Percentiles rank a stretch among this genome's conserved stretches.
These are phyloP conservation scores for Bucorvus abyssinicus DNA, from an alignment of 2,797 vertebrate genomes.

Conservation along the genomic window DNA sequence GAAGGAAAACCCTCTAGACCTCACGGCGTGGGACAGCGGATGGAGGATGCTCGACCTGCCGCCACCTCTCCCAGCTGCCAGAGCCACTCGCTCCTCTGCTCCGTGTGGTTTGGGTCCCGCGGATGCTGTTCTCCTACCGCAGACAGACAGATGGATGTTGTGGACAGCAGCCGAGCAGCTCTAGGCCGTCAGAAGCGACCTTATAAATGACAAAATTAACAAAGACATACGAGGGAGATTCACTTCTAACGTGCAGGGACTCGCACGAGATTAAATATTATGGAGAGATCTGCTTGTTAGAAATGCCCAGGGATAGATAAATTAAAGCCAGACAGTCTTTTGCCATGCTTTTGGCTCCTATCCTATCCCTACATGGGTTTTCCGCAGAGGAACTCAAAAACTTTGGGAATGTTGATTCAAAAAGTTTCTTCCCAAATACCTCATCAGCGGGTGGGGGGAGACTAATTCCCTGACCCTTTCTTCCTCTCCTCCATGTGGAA, in stretches of 20 bases:
- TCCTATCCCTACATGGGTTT: constrained; percentile 57
- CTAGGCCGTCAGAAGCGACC: background rate
- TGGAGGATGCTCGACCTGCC: background rate
- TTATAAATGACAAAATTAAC: constrained; percentile 24
- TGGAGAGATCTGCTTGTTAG: constrained; percentile 16
- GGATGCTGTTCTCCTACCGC: background rate
- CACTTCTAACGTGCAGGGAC: background rate
- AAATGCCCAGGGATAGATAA: constrained; percentile 50
- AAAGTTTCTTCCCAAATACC: constrained; percentile 56
- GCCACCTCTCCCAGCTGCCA: background rate
- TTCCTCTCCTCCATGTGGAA: constrained; percentile 6
- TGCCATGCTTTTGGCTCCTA: constrained; percentile 5
- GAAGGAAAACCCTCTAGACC: background rate
- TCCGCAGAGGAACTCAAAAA: constrained; percentile 32
- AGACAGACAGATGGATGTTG: rapidly evolving
- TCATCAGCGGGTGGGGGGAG: background rate
- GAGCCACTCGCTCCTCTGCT: background rate
- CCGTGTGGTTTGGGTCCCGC: rapidly evolving
- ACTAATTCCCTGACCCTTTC: background rate
- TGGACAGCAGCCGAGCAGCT: background rate
- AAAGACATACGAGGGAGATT: background rate
- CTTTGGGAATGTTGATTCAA: constrained; percentile 57
- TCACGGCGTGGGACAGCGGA: rapidly evolving
- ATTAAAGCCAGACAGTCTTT: constrained; percentile 59
- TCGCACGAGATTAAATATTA: constrained; percentile 10